phyloP scores from a whole-genome alignment of 1,140 invertebrate genomes.

The Pogonomyrmex barbatus region DNA sequence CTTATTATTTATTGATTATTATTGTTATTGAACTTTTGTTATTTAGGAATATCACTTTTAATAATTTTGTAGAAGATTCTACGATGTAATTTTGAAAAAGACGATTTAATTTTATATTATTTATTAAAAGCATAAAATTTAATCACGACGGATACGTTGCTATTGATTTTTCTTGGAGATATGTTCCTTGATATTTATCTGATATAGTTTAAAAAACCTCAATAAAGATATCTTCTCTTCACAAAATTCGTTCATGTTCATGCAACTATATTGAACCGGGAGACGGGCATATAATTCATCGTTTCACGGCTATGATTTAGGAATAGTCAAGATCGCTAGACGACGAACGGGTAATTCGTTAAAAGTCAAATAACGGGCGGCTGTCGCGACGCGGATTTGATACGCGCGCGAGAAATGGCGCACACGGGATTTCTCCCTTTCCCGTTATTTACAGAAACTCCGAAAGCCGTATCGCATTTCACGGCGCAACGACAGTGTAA shows the following conservation, averaged over 20 bases:
- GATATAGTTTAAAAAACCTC: not conserved
- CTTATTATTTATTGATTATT: not conserved
- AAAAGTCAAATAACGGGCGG: slow-evolving; percentile 55
- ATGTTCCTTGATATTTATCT: not conserved
- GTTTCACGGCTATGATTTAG: slow-evolving; percentile 38
- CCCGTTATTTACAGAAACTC: slow-evolving; percentile 50
- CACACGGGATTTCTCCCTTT: slow-evolving; percentile 36
- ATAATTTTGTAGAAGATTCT: not conserved
- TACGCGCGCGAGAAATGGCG: slow-evolving; percentile 45
- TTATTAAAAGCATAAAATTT: not conserved
- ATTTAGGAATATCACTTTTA: not conserved
- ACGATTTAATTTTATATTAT: not conserved
- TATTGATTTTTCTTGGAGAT: not conserved
- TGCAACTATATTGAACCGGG: not conserved
- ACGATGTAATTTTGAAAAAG: not conserved
- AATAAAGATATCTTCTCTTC: not conserved
- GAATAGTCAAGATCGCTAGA: slow-evolving; percentile 26
- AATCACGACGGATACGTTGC: not conserved
- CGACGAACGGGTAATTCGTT: slow-evolving; percentile 23
- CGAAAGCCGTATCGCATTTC: slow-evolving; percentile 29
- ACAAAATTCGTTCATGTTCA: not conserved
- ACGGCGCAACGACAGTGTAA: slow-evolving; percentile 43
- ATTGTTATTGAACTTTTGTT: too few species aligned
- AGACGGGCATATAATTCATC: not conserved
- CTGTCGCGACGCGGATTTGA: slow-evolving; percentile 29